Evolutionary conservation across 2,797 vertebrate genomes (phyloP).

Genomic region (Lacerta viridis): DNA sequence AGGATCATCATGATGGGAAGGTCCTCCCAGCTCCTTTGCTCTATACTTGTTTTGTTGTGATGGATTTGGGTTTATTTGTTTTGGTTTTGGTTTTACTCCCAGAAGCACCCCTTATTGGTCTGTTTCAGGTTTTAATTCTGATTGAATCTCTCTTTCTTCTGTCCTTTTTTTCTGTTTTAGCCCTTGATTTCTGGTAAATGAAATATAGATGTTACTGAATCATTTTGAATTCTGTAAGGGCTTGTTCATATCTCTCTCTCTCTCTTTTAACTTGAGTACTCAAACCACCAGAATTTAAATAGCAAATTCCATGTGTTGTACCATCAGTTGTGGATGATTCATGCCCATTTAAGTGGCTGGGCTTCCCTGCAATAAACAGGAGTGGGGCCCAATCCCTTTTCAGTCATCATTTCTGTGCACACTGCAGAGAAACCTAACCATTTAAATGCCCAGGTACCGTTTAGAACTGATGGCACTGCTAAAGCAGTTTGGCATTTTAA

Average conservation of each 20-base stretch:
- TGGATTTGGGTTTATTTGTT: background rate
- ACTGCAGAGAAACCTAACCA: background rate
- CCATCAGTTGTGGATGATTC: background rate
- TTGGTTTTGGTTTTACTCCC: background rate
- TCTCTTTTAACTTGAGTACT: background rate
- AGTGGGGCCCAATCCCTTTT: background rate
- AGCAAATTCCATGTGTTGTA: background rate
- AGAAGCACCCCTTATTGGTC: background rate
- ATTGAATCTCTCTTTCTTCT: background rate
- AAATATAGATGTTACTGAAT: background rate
- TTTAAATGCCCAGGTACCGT: background rate
- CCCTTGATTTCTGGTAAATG: constrained; percentile 6
- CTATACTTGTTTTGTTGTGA: background rate
- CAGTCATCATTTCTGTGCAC: background rate
- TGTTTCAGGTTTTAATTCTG: background rate
- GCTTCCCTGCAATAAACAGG: constrained; percentile 1
- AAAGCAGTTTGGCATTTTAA: background rate
- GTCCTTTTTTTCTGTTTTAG: background rate
- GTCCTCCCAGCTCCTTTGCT: background rate
- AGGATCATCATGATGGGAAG: background rate
- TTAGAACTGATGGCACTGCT: background rate
- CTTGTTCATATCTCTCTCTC: background rate
- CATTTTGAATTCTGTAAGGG: background rate
- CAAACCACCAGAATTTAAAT: background rate
- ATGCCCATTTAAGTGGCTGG: background rate